Evolutionary conservation across 2,888 invertebrate genomes (phyloP).

Genomic region (Diadegma fenestrale): DNA sequence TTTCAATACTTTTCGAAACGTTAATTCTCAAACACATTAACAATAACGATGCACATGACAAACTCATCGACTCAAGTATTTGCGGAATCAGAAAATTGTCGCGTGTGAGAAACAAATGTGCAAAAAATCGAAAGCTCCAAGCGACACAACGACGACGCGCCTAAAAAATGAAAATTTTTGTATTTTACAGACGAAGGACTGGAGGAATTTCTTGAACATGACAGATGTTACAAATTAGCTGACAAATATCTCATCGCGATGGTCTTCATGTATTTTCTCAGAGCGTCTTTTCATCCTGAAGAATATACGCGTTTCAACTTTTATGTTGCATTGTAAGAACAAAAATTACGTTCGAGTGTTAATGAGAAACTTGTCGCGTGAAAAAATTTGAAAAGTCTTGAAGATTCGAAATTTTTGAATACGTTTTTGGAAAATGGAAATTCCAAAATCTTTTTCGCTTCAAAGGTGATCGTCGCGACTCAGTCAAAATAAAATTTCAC

Average conservation of each 20-base stretch:
- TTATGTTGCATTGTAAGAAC: conserved; percentile 86
- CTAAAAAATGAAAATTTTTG: conserved; percentile 8
- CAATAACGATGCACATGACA: background rate
- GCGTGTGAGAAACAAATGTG: background rate
- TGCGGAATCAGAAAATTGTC: background rate
- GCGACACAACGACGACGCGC: background rate
- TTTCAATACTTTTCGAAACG: background rate
- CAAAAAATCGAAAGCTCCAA: background rate
- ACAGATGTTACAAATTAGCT: conserved; percentile 85
- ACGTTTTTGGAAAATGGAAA: background rate
- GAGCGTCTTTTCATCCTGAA: conserved; percentile 84
- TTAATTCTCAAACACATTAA: background rate
- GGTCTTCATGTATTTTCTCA: conserved; percentile 87
- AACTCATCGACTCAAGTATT: background rate
- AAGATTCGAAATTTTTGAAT: background rate
- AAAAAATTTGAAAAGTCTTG: background rate
- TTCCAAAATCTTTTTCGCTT: too few species aligned
- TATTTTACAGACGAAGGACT: conserved; percentile 82
- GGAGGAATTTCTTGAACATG: conserved; percentile 84
- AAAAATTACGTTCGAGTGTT: conserved; percentile 6
- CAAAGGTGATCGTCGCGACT: too few species aligned
- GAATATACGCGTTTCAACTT: conserved; percentile 86
- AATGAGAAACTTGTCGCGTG: background rate
- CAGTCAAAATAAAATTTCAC: conserved; percentile 14
- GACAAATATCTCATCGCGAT: conserved; percentile 87